Percentiles rank a stretch among this genome's conserved stretches.
Conservation (phyloP, 2,888 invertebrate species). For the Andrena fulva region DNA sequence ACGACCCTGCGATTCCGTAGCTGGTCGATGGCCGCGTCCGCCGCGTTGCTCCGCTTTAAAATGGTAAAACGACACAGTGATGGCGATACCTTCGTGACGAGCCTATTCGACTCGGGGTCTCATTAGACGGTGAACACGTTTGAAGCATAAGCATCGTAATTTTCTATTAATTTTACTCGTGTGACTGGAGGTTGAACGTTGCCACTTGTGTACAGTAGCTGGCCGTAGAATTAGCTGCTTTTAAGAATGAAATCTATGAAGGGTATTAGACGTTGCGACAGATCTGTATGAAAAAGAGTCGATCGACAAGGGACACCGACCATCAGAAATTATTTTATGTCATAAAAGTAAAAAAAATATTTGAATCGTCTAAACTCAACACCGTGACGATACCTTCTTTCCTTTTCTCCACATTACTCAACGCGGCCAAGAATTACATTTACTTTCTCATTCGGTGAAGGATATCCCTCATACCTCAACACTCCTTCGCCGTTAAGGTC, state of each 20-base stretch:
- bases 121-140: conserved; percentile 54
- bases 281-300: no score
- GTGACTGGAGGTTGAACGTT: conserved; percentile 6
- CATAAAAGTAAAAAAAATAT: no score
- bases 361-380: no score
- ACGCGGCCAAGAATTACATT: no score
- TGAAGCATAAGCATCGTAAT: conserved; percentile 26
- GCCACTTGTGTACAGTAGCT: background rate
- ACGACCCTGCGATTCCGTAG: conserved; percentile 11
- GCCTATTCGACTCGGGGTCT: conserved; percentile 48
- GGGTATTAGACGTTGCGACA: no score
- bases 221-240: conserved; percentile 1
- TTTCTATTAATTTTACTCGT: conserved; percentile 34
- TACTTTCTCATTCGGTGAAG: no score
- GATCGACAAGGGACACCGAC: no score
- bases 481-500: background rate
- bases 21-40: conserved; percentile 35
- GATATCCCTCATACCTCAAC: background rate
- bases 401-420: no score
- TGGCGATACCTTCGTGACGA: conserved; percentile 3
- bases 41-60: conserved; percentile 28
- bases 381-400: no score
- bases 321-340: no score
- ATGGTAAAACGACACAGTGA: conserved; percentile 16
- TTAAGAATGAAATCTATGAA: background rate